Conservation (phyloP, 2,888 invertebrate species). For the Zonitis immaculata region DNA sequence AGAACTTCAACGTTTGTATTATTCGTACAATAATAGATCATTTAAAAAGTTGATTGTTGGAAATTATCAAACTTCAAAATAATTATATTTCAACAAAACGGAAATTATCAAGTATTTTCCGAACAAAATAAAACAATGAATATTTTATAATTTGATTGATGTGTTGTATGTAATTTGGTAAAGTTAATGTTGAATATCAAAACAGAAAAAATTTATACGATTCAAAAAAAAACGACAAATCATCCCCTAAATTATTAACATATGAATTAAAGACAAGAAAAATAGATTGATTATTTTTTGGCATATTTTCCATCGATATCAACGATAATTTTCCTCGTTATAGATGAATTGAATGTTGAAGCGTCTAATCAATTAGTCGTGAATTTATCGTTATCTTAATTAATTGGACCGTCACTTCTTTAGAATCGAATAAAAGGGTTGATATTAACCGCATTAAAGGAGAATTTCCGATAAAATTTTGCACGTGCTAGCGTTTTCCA, state of each 20-base stretch:
- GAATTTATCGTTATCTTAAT: neutral
- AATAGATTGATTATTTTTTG: neutral
- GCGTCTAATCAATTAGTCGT: conserved; percentile 1
- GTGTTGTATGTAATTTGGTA: conserved; percentile 1
- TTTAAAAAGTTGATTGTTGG: neutral
- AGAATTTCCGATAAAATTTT: conserved; percentile 10
- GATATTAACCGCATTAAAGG: conserved; percentile 2
- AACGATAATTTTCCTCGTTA: neutral
- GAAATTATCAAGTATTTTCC: neutral
- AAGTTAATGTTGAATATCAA: conserved; percentile 5
- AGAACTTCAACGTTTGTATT: neutral
- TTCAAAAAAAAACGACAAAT: neutral
- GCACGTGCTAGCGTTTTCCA: conserved; percentile 14
- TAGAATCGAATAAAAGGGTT: conserved; percentile 2
- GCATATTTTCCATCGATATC: neutral
- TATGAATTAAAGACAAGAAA: neutral
- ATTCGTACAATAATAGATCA: neutral
- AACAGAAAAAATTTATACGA: neutral
- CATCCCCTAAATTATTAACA: too few species aligned
- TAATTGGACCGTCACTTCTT: conserved; percentile 1
- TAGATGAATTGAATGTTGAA: neutral
- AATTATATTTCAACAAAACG: neutral
- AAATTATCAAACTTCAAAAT: neutral
- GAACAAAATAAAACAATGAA: neutral
- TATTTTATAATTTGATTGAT: conserved; percentile 8